Evolutionary conservation across 2,797 vertebrate species (phyloP), one percentile per base, ranked within the genome.

Genomic region (Sandelia bainsii): DNA sequence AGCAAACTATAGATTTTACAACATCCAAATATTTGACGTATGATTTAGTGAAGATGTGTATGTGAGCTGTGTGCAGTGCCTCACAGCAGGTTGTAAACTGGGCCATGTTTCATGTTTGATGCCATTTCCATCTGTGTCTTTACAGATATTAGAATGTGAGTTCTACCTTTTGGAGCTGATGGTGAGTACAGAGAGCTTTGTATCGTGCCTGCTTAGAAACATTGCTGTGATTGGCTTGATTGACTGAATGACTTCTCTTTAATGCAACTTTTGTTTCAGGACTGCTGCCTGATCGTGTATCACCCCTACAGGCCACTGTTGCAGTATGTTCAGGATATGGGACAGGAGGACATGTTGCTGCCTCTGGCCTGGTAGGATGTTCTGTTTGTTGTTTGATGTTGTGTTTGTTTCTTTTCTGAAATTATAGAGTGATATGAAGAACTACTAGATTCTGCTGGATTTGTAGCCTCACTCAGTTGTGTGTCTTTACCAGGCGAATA

Each of bases 271-370:
- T 0, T 76, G 37, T 89, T 79, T 72, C 93, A 99, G 98, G 98
- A 99, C 94, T 99, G 98, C 94, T 99, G 98, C 94, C 94, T 99
- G 93, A 99, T 99, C 80, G 98, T 99, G 59, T 99, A 99, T 94
- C 98, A 99, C 91, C 98, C 98, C 50, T 99, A 99, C 74, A 96
- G 98, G 95, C 98, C 98, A 45, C 92, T 99, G 88, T 86, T 99
- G 89, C 98, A 99, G 81, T 99, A 99, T 82, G 98, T 99, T 69
- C 98, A 99, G 93, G 98, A 99, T 86, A 99, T 99, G 98, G 98
- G 98, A 81, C 98, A 99, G 93, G 98, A 99, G 92, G 98, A 99
- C 89, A 98, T 99, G 97, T 93, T 99, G 88, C 96, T 99, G 77
- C 98, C 98, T 32, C 93, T 99, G 3, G 97, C 98, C 90, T 99